These are phyloP conservation scores for Neodiprion fabricii DNA, from an alignment of 1,140 invertebrate genomes.

Conservation along the genomic window DNA sequence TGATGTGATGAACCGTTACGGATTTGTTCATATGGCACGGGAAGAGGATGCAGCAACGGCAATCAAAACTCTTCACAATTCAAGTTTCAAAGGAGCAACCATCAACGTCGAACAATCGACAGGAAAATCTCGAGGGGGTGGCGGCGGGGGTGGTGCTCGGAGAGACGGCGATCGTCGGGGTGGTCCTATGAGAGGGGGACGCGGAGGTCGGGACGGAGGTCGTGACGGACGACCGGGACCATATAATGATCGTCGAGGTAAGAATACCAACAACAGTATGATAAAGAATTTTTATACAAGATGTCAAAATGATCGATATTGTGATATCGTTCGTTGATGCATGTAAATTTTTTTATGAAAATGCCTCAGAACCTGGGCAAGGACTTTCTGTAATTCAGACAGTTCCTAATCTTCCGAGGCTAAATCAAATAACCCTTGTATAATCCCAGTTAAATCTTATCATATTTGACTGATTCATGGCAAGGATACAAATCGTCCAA, in stretches of 20 bases:
- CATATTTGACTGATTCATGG: conserved; percentile 1
- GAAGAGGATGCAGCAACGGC: conserved; percentile 58
- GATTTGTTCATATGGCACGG: conserved; percentile 59
- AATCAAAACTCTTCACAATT: conserved; percentile 58
- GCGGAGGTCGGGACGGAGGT: conserved; percentile 58
- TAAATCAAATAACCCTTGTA: neutral
- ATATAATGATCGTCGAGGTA: conserved; percentile 61
- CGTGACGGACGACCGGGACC: conserved; percentile 60
- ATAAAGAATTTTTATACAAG: too few species aligned
- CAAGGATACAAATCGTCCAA: neutral
- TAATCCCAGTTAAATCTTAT: neutral
- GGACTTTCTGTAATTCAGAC: neutral
- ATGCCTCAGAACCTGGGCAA: neutral
- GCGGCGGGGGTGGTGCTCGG: conserved; percentile 36
- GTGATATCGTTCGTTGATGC: too few species aligned
- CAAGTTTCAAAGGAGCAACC: conserved; percentile 58
- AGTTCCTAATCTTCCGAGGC: neutral
- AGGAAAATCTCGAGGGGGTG: conserved; percentile 54
- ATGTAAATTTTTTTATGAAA: too few species aligned
- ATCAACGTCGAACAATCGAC: conserved; percentile 61
- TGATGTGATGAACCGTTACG: conserved; percentile 60
- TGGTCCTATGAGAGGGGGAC: conserved; percentile 56
- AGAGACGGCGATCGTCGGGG: conserved; percentile 51
- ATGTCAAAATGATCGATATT: too few species aligned
- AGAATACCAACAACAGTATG: neutral